Evolutionary conservation across 2,797 vertebrate genomes (phyloP).

Genomic region (Benthosema pterotum): DNA sequence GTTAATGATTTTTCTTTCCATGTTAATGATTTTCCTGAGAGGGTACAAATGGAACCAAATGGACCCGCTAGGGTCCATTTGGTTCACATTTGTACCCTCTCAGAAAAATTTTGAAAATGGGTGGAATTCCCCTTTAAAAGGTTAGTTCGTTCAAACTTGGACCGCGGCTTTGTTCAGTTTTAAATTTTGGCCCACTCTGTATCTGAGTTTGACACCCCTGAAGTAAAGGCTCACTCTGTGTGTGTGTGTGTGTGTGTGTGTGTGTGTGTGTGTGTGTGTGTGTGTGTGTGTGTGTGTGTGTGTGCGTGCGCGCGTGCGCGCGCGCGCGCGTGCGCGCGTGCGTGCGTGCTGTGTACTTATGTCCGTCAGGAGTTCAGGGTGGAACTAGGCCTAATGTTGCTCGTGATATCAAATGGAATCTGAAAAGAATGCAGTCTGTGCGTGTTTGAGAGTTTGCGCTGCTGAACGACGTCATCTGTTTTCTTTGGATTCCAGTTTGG

Average conservation of each 20-base stretch:
- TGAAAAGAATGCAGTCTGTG: conserved; percentile 38
- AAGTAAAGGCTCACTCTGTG: neutral
- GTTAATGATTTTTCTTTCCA: too few relatives aligned
- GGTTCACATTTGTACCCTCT: too few relatives aligned
- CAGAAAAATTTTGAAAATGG: too few relatives aligned
- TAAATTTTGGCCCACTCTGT: too few relatives aligned
- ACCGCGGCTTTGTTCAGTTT: too few relatives aligned
- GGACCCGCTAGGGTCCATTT: too few relatives aligned
- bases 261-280: conserved; percentile 16
- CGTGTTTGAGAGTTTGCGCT: conserved; percentile 24
- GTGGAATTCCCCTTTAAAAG: too few relatives aligned
- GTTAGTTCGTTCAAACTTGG: too few relatives aligned
- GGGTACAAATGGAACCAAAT: too few relatives aligned
- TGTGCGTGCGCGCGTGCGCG: conserved; percentile 16
- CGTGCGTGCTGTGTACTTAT: neutral
- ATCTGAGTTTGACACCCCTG: too few relatives aligned
- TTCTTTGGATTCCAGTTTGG: conserved; percentile 21
- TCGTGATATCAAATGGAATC: conserved; percentile 52
- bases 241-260: conserved; percentile 4
- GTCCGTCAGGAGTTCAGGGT: conserved; percentile 29
- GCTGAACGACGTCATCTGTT: conserved; percentile 42
- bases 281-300: conserved; percentile 15
- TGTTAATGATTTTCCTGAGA: too few relatives aligned
- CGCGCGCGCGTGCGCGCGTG: neutral
- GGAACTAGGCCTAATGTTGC: conserved; percentile 22